Conservation (phyloP, 1,140 invertebrate species). For the Drosophila santomea region DNA sequence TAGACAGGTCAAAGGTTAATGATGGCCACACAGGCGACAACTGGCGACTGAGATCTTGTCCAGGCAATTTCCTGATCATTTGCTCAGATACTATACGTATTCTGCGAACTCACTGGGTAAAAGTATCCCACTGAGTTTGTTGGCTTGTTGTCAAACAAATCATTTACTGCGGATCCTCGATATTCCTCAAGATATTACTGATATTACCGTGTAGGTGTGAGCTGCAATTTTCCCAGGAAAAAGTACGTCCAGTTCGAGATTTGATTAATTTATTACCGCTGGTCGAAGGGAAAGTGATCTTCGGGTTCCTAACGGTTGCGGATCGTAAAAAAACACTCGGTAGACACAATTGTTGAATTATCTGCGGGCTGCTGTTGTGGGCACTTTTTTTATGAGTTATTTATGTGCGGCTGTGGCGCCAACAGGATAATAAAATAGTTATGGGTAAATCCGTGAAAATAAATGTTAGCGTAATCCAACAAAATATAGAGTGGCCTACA, state of each 20-base stretch:
- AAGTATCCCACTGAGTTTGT: slow-evolving; percentile 52
- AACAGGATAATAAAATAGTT: slow-evolving; percentile 25
- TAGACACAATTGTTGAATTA: slow-evolving; percentile 36
- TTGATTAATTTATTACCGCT: slow-evolving; percentile 49
- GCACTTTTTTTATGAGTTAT: slow-evolving; percentile 39
- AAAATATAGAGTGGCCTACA: background rate
- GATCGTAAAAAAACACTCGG: slow-evolving; percentile 33
- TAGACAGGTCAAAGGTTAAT: slow-evolving; percentile 30
- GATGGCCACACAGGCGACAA: slow-evolving; percentile 61
- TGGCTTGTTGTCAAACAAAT: slow-evolving; percentile 71
- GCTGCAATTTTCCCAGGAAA: slow-evolving; percentile 71
- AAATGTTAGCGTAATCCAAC: background rate
- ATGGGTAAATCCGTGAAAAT: background rate
- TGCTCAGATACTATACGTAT: slow-evolving; percentile 38
- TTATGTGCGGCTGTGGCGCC: slow-evolving; percentile 40
- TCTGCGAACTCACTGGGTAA: slow-evolving; percentile 53
- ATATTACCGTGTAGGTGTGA: slow-evolving; percentile 58
- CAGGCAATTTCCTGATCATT: slow-evolving; percentile 62
- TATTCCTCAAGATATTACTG: background rate
- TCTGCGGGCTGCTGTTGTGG: slow-evolving; percentile 45
- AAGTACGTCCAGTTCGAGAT: slow-evolving; percentile 21
- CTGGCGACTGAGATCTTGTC: slow-evolving; percentile 38
- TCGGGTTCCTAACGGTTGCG: slow-evolving; percentile 29
- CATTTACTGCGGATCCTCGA: slow-evolving; percentile 65
- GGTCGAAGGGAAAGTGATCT: slow-evolving; percentile 36